These are phyloP conservation scores for Drosophila cardini DNA, from an alignment of 1,140 invertebrate species.

Conservation along the genomic window DNA sequence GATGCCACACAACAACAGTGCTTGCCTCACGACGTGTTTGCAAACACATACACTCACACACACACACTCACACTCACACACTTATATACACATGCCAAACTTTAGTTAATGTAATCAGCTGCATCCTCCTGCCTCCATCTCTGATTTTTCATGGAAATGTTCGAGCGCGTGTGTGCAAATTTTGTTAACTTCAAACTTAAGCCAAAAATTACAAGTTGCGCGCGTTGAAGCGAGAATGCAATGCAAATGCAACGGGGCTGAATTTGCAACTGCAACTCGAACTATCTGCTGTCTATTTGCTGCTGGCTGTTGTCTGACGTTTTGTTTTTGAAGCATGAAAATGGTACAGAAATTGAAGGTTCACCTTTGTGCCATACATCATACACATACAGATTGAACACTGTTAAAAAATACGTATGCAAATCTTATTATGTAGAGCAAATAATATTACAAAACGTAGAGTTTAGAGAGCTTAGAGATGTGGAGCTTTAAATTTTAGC, in stretches of 20 bases:
- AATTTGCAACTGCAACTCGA: slow-evolving; percentile 25
- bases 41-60: background rate
- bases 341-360: slow-evolving; percentile 31
- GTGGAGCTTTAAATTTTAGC: no score
- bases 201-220: slow-evolving; percentile 59
- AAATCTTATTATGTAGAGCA: no score
- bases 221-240: slow-evolving; percentile 56
- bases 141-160: slow-evolving; percentile 53
- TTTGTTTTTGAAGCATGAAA: slow-evolving; percentile 49
- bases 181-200: slow-evolving; percentile 75
- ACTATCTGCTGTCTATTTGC: slow-evolving; percentile 11
- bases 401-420: no score
- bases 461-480: no score
- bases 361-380: slow-evolving; percentile 43
- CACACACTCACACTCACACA: no score
- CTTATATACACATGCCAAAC: slow-evolving; percentile 70
- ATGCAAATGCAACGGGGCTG: slow-evolving; percentile 9
- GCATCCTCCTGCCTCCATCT: slow-evolving; percentile 53
- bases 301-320: slow-evolving; percentile 23
- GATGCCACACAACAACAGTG: slow-evolving; percentile 22
- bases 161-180: slow-evolving; percentile 60
- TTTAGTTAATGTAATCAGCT: slow-evolving; percentile 84
- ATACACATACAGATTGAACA: background rate
- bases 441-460: no score
- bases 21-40: slow-evolving; percentile 14